phyloP scores from a whole-genome alignment of 2,888 invertebrate genomes.

The Calliopum simillimum region DNA sequence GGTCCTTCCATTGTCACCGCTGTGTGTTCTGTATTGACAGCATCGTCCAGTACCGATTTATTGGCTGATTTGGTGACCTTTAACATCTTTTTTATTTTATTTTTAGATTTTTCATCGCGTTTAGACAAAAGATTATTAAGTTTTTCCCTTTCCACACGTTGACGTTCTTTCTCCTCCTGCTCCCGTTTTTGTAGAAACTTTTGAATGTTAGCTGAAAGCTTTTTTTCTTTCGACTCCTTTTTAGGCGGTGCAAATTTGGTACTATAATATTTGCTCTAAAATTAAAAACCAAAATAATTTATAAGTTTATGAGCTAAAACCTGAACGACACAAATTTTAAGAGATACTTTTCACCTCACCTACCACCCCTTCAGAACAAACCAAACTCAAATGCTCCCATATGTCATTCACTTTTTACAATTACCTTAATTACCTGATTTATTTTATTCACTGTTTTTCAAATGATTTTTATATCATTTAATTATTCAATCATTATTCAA shows the following conservation, averaged over 20 bases:
- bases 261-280: slow-evolving; percentile 75
- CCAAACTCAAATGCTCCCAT: too few relatives aligned
- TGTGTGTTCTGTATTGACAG: slow-evolving; percentile 80
- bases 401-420: too few relatives aligned
- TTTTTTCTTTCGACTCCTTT: slow-evolving; percentile 77
- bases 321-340: too few relatives aligned
- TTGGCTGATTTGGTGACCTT: slow-evolving; percentile 91
- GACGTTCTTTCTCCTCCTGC: slow-evolving; percentile 79
- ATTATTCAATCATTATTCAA: too few relatives aligned
- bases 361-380: too few relatives aligned
- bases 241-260: slow-evolving; percentile 86
- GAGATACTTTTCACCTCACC: too few relatives aligned
- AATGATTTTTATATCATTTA: too few relatives aligned
- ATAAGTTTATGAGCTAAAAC: too few relatives aligned
- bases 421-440: too few relatives aligned
- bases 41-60: slow-evolving; percentile 86
- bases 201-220: slow-evolving; percentile 82
- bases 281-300: slow-evolving; percentile 11
- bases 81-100: slow-evolving; percentile 81
- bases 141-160: slow-evolving; percentile 74
- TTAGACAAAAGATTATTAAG: slow-evolving; percentile 75
- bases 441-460: too few relatives aligned
- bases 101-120: slow-evolving; percentile 77
- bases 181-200: slow-evolving; percentile 86
- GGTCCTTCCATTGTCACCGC: slow-evolving; percentile 80